Conservation (phyloP, 1,140 invertebrate genomes). For the Andrena cerasifolii region DNA sequence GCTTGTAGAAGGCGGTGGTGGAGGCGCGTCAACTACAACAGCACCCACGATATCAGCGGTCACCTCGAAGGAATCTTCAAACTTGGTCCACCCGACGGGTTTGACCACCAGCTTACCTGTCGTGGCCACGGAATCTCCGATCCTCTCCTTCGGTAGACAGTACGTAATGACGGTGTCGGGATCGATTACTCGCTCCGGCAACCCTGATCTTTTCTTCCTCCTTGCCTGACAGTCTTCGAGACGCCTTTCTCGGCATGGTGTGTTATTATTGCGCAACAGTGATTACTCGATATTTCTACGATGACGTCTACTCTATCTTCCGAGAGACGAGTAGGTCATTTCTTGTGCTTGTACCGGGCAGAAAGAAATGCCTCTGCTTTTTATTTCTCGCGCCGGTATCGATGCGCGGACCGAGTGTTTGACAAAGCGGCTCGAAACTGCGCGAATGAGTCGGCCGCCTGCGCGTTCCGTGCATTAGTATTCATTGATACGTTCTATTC, state of each 20-base stretch:
- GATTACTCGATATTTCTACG: background rate
- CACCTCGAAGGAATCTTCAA: conserved; percentile 55
- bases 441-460: too few species aligned
- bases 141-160: conserved; percentile 48
- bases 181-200: conserved; percentile 28
- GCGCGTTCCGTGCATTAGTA: background rate
- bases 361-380: too few species aligned
- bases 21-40: conserved; percentile 9
- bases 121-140: conserved; percentile 42
- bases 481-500: background rate
- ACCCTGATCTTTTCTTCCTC: background rate
- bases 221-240: background rate
- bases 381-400: too few species aligned
- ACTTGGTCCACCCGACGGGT: conserved; percentile 44
- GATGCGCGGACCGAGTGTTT: too few species aligned
- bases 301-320: too few species aligned
- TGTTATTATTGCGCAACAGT: background rate
- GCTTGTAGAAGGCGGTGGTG: conserved; percentile 30
- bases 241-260: too few species aligned
- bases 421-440: too few species aligned
- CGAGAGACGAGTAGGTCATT: too few species aligned
- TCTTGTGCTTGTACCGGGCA: too few species aligned
- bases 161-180: conserved; percentile 57
- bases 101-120: conserved; percentile 49
- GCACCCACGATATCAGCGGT: conserved; percentile 34